phyloP scores from a whole-genome alignment of 2,113 vertebrate species.

The Gymnarchus niloticus region DNA sequence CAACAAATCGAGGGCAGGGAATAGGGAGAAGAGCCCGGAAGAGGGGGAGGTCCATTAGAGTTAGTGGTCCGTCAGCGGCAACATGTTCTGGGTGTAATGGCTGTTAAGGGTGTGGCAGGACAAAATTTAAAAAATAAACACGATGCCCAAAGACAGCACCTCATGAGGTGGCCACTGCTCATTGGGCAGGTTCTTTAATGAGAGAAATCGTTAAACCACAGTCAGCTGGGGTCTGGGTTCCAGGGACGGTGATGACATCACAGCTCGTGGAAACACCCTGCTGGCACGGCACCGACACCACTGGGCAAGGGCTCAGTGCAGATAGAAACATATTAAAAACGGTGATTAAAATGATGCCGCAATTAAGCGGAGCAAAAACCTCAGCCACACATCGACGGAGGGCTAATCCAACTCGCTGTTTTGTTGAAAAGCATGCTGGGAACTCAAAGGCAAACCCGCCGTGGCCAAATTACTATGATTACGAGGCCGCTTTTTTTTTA shows the following conservation, averaged over 20 bases:
- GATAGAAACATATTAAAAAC: background rate
- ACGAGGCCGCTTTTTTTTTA: too few species aligned
- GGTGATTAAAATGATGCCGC: background rate
- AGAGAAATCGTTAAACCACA: background rate
- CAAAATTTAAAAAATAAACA: too few species aligned
- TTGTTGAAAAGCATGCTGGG: background rate
- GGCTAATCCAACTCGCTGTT: background rate
- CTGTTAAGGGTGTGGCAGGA: too few species aligned
- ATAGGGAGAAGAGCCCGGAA: background rate
- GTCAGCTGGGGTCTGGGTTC: background rate
- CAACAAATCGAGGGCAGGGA: background rate
- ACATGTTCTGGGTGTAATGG: too few species aligned
- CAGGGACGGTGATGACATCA: background rate
- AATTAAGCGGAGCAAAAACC: background rate
- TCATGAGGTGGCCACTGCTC: too few species aligned
- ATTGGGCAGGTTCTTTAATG: too few species aligned
- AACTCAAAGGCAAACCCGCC: background rate
- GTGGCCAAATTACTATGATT: background rate
- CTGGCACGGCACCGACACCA: background rate
- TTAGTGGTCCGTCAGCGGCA: background rate
- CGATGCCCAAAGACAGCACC: too few species aligned
- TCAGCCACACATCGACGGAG: too few species aligned
- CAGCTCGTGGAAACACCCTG: background rate
- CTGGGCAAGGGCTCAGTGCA: background rate
- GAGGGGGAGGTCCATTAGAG: background rate